Conservation (phyloP, 2,888 invertebrate species). For the Eupithecia inturbata region DNA sequence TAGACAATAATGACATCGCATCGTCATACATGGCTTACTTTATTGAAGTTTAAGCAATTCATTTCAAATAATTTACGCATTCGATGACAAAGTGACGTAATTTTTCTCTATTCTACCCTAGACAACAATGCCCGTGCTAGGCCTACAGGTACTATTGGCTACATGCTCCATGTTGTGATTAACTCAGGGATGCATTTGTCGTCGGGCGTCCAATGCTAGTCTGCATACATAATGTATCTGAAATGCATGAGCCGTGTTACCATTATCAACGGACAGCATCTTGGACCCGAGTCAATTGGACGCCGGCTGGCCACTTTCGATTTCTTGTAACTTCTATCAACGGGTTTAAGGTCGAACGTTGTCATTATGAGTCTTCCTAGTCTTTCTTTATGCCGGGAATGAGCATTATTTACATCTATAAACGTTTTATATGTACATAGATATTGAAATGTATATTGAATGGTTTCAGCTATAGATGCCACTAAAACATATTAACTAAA, state of each 20-base stretch:
- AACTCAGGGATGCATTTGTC: conserved; percentile 51
- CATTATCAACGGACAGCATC: conserved; percentile 80
- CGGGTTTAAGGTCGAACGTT: conserved; percentile 20
- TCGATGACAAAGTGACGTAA: too few relatives aligned
- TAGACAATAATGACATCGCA: too few relatives aligned
- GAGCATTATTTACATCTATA: neutral
- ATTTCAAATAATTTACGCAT: too few relatives aligned
- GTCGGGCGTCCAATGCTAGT: conserved; percentile 52
- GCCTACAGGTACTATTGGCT: conserved; percentile 47
- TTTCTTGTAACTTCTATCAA: conserved; percentile 48
- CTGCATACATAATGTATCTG: conserved; percentile 6
- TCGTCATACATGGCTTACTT: too few relatives aligned
- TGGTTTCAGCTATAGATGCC: neutral
- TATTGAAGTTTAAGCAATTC: too few relatives aligned
- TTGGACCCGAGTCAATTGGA: conserved; percentile 78
- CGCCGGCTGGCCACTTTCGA: conserved; percentile 69
- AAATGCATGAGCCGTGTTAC: conserved; percentile 68
- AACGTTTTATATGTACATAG: neutral
- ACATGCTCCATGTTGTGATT: conserved; percentile 60
- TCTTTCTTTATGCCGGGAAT: conserved; percentile 1
- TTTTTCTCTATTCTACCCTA: too few relatives aligned
- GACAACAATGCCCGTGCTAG: too few relatives aligned
- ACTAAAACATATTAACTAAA: neutral
- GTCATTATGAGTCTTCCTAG: neutral
- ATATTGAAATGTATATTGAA: neutral